A percentile compares a stretch with the other conserved stretches of the same genome.
Evolutionary conservation across 2,113 vertebrate genomes (phyloP).

Genomic region (Chrysemys picta): DNA sequence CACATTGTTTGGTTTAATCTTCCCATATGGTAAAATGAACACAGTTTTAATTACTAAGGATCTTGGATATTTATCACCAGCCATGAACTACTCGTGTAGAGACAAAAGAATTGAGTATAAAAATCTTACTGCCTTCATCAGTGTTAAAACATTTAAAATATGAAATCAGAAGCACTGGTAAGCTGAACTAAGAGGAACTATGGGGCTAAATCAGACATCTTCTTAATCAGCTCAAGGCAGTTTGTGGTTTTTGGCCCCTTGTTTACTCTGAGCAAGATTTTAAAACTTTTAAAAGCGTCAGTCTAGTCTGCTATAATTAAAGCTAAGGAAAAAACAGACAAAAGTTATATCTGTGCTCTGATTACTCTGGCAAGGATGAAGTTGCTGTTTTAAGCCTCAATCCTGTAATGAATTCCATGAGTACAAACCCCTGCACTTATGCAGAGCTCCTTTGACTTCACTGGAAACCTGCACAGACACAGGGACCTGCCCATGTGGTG

Average conservation of each 20-base stretch:
- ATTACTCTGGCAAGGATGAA: background rate
- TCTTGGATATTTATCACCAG: background rate
- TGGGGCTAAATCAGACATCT: constrained; percentile 6
- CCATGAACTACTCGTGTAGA: background rate
- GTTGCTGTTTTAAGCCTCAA: background rate
- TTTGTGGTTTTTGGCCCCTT: constrained; percentile 10
- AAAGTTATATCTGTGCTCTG: background rate
- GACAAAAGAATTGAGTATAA: constrained; percentile 5
- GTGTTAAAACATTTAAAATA: background rate
- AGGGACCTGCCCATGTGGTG: background rate
- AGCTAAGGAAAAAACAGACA: background rate
- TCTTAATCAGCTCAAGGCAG: background rate
- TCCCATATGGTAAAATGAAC: background rate
- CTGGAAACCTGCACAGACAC: background rate
- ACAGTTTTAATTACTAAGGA: background rate
- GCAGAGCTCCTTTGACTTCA: background rate
- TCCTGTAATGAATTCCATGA: background rate
- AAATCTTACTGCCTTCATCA: background rate
- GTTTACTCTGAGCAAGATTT: background rate
- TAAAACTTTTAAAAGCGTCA: background rate
- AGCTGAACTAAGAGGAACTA: background rate
- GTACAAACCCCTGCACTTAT: background rate
- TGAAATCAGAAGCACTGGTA: background rate
- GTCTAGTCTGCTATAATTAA: background rate
- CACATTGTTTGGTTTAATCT: background rate